A percentile compares a stretch with the other conserved stretches of the same genome.
Evolutionary conservation across 2,888 invertebrate genomes (phyloP).

Genomic region (Taenaris catops): DNA sequence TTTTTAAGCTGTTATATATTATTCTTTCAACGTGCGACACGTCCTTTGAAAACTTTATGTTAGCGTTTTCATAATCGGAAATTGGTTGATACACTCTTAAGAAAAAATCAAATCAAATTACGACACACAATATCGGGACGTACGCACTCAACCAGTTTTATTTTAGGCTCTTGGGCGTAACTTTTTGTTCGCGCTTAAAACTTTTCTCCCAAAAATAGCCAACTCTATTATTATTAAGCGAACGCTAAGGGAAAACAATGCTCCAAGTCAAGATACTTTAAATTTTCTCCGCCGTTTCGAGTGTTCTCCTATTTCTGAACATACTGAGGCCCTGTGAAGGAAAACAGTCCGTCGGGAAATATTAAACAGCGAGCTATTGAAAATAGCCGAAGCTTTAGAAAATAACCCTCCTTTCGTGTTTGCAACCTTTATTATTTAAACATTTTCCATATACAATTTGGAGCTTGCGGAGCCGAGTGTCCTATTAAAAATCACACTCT

Average conservation of each 20-base stretch:
- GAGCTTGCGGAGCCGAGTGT: conserved; percentile 49
- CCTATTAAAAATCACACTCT: conserved; percentile 59
- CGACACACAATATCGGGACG: background rate
- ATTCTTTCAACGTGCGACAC: no score
- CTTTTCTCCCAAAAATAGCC: conserved; percentile 23
- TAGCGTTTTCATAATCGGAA: no score
- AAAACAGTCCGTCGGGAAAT: conserved; percentile 70
- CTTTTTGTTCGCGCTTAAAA: conserved; percentile 17
- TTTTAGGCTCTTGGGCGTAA: conserved; percentile 12
- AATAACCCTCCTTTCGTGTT: conserved; percentile 68
- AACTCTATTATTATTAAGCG: conserved; percentile 10
- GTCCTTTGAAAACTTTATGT: no score
- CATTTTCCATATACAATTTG: conserved; percentile 70
- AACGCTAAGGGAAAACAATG: conserved; percentile 15
- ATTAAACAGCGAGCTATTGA: conserved; percentile 72
- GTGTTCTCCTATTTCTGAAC: conserved; percentile 22
- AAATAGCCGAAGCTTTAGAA: conserved; percentile 67
- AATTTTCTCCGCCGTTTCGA: conserved; percentile 24
- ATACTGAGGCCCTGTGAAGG: conserved; percentile 42
- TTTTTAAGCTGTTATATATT: no score
- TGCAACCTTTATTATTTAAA: conserved; percentile 63
- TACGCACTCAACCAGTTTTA: conserved; percentile 7
- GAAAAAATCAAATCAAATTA: background rate
- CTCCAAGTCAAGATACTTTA: conserved; percentile 29
- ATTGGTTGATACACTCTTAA: no score